Conservation (phyloP, 2,113 vertebrate genomes). For the Anolis carolinensis region DNA sequence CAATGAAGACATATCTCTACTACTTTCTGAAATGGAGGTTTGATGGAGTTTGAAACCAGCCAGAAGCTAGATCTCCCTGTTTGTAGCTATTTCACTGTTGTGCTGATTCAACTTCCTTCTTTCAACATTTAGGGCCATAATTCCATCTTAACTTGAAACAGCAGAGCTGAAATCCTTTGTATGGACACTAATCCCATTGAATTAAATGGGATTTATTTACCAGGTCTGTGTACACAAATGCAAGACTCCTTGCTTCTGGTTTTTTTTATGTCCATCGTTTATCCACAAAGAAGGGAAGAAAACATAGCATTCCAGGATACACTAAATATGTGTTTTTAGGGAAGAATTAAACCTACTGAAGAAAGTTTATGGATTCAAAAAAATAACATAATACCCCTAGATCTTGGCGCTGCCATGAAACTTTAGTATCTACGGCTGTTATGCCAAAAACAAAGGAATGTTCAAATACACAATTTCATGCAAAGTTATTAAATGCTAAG, state of each 20-base stretch:
- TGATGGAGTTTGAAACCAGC: too few relatives aligned
- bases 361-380: not conserved
- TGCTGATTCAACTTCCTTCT: too few relatives aligned
- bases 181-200: not conserved
- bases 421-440: too few relatives aligned
- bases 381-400: too few relatives aligned
- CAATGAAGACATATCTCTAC: too few relatives aligned
- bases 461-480: too few relatives aligned
- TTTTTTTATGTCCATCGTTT: not conserved
- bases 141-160: not conserved
- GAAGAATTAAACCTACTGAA: not conserved
- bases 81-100: too few relatives aligned
- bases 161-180: not conserved
- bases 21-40: too few relatives aligned
- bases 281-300: not conserved
- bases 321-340: not conserved
- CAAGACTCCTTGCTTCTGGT: not conserved
- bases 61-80: too few relatives aligned
- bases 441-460: too few relatives aligned
- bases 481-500: too few relatives aligned
- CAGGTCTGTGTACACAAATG: not conserved
- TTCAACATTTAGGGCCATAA: not conserved
- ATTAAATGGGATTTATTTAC: not conserved
- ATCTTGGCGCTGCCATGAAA: too few relatives aligned
- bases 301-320: not conserved